These are phyloP conservation scores for Threskiornis aethiopicus DNA, from an alignment of 2,797 vertebrate genomes.

Conservation along the genomic window DNA sequence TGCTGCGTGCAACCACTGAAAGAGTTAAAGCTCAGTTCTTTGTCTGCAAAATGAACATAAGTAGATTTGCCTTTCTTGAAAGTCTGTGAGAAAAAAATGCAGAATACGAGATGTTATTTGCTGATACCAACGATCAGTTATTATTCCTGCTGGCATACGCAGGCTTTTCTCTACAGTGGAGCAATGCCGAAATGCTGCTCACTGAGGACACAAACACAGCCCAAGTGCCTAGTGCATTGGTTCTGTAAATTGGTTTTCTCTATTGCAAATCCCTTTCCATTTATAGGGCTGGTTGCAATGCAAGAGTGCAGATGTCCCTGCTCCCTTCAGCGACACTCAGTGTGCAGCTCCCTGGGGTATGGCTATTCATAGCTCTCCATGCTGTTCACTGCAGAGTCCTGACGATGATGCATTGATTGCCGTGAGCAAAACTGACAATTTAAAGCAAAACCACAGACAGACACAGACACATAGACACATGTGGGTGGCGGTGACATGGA, in stretches of 20 bases:
- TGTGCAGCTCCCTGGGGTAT: not conserved
- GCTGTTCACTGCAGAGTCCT: not conserved
- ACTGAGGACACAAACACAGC: not conserved
- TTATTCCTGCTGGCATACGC: not conserved
- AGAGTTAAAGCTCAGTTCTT: not conserved
- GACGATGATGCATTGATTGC: not conserved
- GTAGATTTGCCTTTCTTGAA: not conserved
- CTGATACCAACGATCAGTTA: not conserved
- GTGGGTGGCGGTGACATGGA: slow-evolving; percentile 42
- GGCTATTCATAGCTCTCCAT: slow-evolving; percentile 22
- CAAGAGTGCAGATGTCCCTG: not conserved
- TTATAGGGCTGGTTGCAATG: not conserved
- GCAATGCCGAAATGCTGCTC: not conserved
- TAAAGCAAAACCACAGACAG: slow-evolving; percentile 52
- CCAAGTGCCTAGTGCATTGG: accelerated
- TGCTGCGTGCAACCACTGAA: not conserved
- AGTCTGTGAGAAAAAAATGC: not conserved
- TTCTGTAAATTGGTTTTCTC: not conserved
- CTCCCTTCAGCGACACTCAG: not conserved
- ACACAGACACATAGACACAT: not conserved
- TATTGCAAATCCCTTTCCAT: not conserved
- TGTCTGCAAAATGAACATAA: not conserved
- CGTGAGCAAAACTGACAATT: slow-evolving; percentile 46
- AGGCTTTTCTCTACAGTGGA: not conserved
- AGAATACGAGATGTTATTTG: not conserved